Base-by-base conservation (phyloP, 1,140 invertebrate genomes). In the Drosophila pectinifera region DNA sequence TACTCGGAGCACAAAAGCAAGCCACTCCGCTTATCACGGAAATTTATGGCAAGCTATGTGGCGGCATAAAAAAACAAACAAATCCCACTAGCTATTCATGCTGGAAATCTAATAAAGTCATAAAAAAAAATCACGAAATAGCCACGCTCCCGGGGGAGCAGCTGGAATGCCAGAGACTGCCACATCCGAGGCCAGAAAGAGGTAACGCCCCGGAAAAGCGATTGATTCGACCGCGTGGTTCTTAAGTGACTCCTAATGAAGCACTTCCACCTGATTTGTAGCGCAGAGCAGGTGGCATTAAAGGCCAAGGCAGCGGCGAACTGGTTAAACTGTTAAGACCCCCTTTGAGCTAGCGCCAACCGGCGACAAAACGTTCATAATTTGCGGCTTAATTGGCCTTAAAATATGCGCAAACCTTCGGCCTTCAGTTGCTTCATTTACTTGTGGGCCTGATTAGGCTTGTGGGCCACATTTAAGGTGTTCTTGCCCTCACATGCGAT, bases 331-430 rank as follows among this genome's bases (percentile, higher is more conserved):
- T 31, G 58, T 74, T 64, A 73, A 59, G 57, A 53, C 38, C 61
- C 41, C 48, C 59, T 28, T 34, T 67, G 77, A 80, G 80, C 51
- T 45, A 49, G 20, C 54, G 54, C 43, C 61, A 59, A 38, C 14
- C 75, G 43, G 54, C 82, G 80, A 84, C 80, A 83, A 69, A 59
- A 41, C 61, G 76, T 51, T 73, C 55, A 80, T 84, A 84, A 85
- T 86, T 86, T 85, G 82, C 53, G 65, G 78, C 82, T 81, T 86
- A 86, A 75, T 85, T 82, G 77, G 82, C 69, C 59, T 78, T 75
- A 65, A 88, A 86, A 82, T 86, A 78, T 81, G 78, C 74, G 56
- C 82, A 46, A 67, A 24, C 61, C 61, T 64, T 61, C 10, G 53
- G 43, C 55, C 61, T 63, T 63, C 36, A 42, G 36, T 38, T 31